A percentile compares a stretch with the other conserved stretches of the same genome.
These are phyloP conservation scores for Scaptomyza pallida DNA, from an alignment of 1,140 invertebrate species.

Conservation along the genomic window DNA sequence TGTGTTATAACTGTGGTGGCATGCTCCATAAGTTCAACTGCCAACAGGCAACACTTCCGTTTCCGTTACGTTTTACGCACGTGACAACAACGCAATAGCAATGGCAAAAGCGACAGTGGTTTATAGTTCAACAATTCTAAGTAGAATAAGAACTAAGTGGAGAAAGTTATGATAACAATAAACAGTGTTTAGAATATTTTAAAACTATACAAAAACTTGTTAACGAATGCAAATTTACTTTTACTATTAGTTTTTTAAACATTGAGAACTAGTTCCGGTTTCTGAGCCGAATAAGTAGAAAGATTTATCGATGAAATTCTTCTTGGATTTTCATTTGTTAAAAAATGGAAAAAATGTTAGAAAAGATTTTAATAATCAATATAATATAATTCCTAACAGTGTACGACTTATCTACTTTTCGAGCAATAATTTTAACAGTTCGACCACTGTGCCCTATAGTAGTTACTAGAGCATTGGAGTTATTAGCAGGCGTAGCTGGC, in stretches of 20 bases:
- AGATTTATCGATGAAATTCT: too few species aligned
- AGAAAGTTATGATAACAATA: too few species aligned
- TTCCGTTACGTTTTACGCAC: slow-evolving; percentile 54
- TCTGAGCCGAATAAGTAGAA: too few species aligned
- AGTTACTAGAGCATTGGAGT: slow-evolving; percentile 26
- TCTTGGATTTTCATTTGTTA: too few species aligned
- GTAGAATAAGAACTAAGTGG: neutral
- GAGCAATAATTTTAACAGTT: neutral
- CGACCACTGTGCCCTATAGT: slow-evolving; percentile 39
- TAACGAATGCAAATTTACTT: too few species aligned
- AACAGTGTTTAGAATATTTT: neutral
- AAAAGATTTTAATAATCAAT: too few species aligned
- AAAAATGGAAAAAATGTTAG: too few species aligned
- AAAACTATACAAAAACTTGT: neutral
- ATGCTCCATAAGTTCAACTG: slow-evolving; percentile 36
- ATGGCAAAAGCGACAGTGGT: slow-evolving; percentile 23
- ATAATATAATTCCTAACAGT: too few species aligned
- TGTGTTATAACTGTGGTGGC: slow-evolving; percentile 11
- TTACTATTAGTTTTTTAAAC: too few species aligned
- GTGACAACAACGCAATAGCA: slow-evolving; percentile 44
- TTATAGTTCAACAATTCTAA: neutral
- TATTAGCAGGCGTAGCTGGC: slow-evolving; percentile 65
- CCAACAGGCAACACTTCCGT: slow-evolving; percentile 62
- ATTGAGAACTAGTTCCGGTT: too few species aligned
- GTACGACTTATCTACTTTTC: too few species aligned